phyloP scores from a whole-genome alignment of 2,797 vertebrate species.

The Muscicapa comitata region DNA sequence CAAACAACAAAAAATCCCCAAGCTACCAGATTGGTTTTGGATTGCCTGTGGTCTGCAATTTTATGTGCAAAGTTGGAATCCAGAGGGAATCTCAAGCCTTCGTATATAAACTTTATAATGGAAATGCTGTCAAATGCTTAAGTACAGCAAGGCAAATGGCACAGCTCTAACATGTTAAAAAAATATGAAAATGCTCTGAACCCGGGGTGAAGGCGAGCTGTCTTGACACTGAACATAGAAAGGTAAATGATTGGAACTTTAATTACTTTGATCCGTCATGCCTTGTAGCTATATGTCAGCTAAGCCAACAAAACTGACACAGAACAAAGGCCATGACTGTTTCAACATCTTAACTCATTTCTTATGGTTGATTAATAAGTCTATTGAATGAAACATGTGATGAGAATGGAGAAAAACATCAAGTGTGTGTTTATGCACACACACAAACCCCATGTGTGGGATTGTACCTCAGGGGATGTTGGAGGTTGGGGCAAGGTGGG shows the following conservation, averaged over 20 bases:
- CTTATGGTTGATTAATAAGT: conserved; percentile 84
- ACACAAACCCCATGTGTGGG: not conserved
- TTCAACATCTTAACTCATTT: conserved; percentile 84
- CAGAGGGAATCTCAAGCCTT: conserved; percentile 25
- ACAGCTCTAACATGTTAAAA: conserved; percentile 68
- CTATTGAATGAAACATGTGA: conserved; percentile 69
- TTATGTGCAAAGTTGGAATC: conserved; percentile 18
- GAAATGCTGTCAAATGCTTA: conserved; percentile 57
- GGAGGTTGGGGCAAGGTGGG: not conserved
- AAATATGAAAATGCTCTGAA: conserved; percentile 79
- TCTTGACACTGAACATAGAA: conserved; percentile 85
- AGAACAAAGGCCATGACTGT: conserved; percentile 83
- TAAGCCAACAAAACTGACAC: conserved; percentile 85
- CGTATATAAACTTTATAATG: conserved; percentile 46
- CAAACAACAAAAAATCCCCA: not conserved
- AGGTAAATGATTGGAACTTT: conserved; percentile 96
- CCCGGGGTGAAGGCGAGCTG: conserved; percentile 76
- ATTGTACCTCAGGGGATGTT: not conserved
- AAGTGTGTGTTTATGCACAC: not conserved
- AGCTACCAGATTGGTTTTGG: not conserved
- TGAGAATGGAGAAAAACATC: conserved; percentile 38
- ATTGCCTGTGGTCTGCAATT: not conserved
- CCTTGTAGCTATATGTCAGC: conserved; percentile 87
- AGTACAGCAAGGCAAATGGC: conserved; percentile 43
- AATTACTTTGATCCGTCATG: conserved; percentile 95